These are phyloP conservation scores for Syrmaticus mikado DNA, from an alignment of 2,113 vertebrate species.

Conservation along the genomic window DNA sequence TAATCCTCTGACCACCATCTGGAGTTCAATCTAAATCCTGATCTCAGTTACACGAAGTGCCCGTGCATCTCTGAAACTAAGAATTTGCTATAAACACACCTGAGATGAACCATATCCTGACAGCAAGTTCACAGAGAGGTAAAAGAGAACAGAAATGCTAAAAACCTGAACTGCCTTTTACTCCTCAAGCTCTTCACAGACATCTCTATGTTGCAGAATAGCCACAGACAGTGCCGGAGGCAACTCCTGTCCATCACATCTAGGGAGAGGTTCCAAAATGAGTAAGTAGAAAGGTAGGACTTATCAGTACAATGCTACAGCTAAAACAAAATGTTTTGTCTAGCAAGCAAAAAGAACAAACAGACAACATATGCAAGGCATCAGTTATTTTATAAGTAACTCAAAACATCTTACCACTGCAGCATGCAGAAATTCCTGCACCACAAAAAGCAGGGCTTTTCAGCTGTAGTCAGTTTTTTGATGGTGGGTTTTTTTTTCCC, in stretches of 20 bases:
- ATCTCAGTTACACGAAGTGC: background rate
- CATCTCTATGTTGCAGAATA: background rate
- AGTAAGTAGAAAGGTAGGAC: background rate
- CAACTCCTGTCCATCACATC: background rate
- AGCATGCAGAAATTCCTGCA: background rate
- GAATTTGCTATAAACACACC: background rate
- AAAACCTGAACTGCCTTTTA: background rate
- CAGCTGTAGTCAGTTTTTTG: background rate
- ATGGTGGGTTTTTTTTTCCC: background rate
- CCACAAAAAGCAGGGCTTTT: background rate
- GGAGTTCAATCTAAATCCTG: slow-evolving; percentile 37
- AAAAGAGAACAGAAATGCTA: background rate
- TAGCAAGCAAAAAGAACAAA: too few relatives aligned
- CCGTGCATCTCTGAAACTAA: background rate
- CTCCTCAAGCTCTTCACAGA: background rate
- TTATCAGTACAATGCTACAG: background rate
- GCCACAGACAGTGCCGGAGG: background rate
- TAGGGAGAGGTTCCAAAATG: background rate
- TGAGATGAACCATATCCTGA: background rate
- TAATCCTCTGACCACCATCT: slow-evolving; percentile 63
- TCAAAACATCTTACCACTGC: background rate
- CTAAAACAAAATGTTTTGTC: too few relatives aligned
- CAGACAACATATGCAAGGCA: background rate
- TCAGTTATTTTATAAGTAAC: background rate
- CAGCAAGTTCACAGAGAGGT: background rate